These are phyloP conservation scores for Camponotus fellah DNA, from an alignment of 2,888 invertebrate species.

Conservation along the genomic window DNA sequence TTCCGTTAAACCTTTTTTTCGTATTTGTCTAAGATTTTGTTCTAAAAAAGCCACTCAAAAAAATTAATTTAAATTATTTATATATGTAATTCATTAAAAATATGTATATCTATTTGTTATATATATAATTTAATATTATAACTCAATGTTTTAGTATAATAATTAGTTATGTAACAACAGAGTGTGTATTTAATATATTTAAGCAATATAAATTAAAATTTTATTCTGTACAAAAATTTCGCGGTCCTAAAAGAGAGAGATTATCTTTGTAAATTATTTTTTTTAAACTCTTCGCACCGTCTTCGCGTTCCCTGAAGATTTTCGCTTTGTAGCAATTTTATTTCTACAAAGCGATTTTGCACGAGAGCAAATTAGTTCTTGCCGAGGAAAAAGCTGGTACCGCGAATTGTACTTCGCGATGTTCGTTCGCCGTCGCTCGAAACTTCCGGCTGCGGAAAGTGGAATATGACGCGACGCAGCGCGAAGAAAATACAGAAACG, in stretches of 20 bases:
- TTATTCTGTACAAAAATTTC: not conserved
- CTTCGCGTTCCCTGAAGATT: not conserved
- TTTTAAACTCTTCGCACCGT: not conserved
- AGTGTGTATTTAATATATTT: not conserved
- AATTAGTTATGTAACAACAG: not conserved
- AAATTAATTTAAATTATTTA: not conserved
- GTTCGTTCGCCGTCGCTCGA: constrained; percentile 24
- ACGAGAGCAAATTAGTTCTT: constrained; percentile 37
- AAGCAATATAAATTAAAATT: not conserved
- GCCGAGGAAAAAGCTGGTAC: constrained; percentile 30
- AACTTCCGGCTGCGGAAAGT: not conserved
- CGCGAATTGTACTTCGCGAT: constrained; percentile 26
- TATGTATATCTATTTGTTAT: not conserved
- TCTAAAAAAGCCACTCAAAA: not conserved
- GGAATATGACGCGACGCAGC: not conserved
- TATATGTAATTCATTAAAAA: too few relatives aligned
- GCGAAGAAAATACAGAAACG: constrained; percentile 19
- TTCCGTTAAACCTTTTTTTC: not conserved
- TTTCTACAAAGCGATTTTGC: constrained; percentile 29
- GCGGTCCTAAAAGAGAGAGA: not conserved
- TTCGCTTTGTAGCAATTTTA: constrained; percentile 12
- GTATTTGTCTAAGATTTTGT: not conserved
- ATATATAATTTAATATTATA: not conserved
- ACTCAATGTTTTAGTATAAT: not conserved
- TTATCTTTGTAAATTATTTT: not conserved